These are phyloP conservation scores for Aplochiton taeniatus DNA, from an alignment of 2,797 vertebrate species.

Conservation along the genomic window DNA sequence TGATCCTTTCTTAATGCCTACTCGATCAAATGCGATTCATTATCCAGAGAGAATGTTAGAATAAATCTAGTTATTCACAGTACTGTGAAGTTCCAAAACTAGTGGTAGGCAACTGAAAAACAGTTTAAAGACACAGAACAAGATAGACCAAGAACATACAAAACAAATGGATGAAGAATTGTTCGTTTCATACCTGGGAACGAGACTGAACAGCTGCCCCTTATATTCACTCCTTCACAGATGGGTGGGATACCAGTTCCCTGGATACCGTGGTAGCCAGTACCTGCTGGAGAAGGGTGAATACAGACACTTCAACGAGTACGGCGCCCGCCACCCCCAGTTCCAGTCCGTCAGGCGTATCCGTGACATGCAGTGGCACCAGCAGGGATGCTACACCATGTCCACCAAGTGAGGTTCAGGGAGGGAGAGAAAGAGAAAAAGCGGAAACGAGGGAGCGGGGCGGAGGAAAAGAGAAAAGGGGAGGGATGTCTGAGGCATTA, in stretches of 20 bases:
- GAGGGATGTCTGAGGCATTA: constrained; percentile 71
- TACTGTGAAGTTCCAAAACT: too few species aligned
- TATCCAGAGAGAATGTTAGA: not conserved
- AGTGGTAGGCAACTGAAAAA: too few species aligned
- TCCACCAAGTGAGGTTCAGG: constrained; percentile 78
- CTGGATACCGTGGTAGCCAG: constrained; percentile 84
- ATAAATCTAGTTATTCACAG: too few species aligned
- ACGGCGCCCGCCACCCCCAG: constrained; percentile 75
- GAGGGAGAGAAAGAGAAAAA: constrained; percentile 79
- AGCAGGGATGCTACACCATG: constrained; percentile 82
- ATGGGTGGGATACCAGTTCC: constrained; percentile 83
- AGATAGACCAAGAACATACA: not conserved
- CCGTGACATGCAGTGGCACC: constrained; percentile 86
- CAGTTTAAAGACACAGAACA: not conserved
- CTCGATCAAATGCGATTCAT: not conserved
- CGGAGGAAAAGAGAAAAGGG: constrained; percentile 75
- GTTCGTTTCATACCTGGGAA: not conserved
- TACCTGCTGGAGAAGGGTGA: constrained; percentile 85
- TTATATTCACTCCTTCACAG: constrained; percentile 45
- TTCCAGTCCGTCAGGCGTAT: constrained; percentile 83
- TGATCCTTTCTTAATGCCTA: constrained; percentile 7
- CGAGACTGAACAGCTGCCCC: too few species aligned
- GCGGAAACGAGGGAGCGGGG: constrained; percentile 73
- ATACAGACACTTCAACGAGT: constrained; percentile 83
- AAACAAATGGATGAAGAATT: not conserved